Evolutionary conservation across 2,113 vertebrate genomes (phyloP).

Genomic region (Seriola dumerili): DNA sequence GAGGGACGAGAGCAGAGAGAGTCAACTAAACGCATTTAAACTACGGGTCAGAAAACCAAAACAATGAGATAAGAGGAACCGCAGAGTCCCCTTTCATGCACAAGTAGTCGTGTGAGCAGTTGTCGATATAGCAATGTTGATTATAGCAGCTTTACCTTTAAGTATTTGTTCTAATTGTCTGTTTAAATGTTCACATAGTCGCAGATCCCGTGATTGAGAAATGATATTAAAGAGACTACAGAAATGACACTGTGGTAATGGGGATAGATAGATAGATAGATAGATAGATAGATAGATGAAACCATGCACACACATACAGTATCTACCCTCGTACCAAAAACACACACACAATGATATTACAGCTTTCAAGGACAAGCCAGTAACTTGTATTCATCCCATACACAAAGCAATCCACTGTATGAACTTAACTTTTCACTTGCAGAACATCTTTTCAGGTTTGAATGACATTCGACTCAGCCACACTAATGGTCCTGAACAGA

Average conservation of each 20-base stretch:
- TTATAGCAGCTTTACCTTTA: neutral
- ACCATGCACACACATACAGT: neutral
- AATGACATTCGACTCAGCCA: neutral
- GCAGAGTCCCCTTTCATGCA: no score
- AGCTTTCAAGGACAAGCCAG: neutral
- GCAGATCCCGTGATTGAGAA: no score
- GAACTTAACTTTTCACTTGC: constrained; percentile 1
- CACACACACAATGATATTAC: neutral
- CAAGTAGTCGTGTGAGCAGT: neutral
- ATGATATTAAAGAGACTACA: no score
- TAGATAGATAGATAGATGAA: neutral
- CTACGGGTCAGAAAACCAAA: no score
- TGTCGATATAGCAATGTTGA: neutral
- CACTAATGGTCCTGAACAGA: neutral
- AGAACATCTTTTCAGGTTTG: neutral
- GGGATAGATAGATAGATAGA: neutral
- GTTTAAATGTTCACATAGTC: neutral
- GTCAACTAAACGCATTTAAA: no score
- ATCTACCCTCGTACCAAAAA: neutral
- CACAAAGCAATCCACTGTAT: neutral
- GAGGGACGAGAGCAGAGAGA: no score
- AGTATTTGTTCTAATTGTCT: neutral
- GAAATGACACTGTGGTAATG: no score
- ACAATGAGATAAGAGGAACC: no score
- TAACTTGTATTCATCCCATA: neutral